Evolutionary conservation across 1,140 invertebrate species (phyloP).

Genomic region (Neodiprion lecontei): DNA sequence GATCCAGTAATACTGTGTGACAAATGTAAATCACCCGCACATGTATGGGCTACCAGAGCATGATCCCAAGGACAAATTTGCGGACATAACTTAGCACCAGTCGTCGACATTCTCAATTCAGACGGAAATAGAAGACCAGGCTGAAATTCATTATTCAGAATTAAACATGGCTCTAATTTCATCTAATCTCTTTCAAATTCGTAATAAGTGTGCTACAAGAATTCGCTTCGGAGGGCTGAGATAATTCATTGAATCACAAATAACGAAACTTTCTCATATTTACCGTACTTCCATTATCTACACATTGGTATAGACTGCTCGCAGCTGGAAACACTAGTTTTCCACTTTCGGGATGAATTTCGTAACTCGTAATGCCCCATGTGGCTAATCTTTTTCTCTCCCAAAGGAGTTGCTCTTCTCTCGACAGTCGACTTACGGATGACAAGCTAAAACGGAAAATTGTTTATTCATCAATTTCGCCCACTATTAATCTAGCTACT

Average conservation of each 20-base stretch:
- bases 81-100: conserved; percentile 82
- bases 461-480: too few species aligned
- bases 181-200: background rate
- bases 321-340: conserved; percentile 90
- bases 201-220: background rate
- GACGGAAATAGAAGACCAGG: conserved; percentile 73
- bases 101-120: conserved; percentile 70
- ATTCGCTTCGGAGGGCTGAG: background rate
- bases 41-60: conserved; percentile 89
- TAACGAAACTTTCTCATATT: conserved; percentile 29
- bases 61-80: conserved; percentile 91
- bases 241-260: background rate
- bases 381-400: conserved; percentile 89
- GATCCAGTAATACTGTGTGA: conserved; percentile 78
- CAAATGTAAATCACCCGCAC: conserved; percentile 90
- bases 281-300: conserved; percentile 76
- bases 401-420: conserved; percentile 89
- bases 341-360: conserved; percentile 80
- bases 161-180: conserved; percentile 4
- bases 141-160: conserved; percentile 55
- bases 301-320: conserved; percentile 82
- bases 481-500: too few species aligned
- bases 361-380: conserved; percentile 94
- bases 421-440: conserved; percentile 67
- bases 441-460: conserved; percentile 45